Conservation (phyloP, 1,140 invertebrate genomes). For the Rhagoletis pomonella region DNA sequence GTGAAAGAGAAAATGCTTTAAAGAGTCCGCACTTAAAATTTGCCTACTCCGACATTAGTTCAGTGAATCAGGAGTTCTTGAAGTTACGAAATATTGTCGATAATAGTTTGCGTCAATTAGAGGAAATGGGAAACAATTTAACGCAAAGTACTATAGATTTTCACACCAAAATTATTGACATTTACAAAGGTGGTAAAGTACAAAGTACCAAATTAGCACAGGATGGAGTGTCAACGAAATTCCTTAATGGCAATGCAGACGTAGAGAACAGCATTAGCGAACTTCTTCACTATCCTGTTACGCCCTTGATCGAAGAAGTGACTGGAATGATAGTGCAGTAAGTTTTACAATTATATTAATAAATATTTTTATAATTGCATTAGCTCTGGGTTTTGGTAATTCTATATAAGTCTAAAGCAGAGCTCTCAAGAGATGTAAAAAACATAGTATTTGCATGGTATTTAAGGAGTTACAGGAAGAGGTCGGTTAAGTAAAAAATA, state of each 20-base stretch:
- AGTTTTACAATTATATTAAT: not conserved
- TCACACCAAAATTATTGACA: not conserved
- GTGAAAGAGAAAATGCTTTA: not conserved
- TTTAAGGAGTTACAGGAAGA: too few species aligned
- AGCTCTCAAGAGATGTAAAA: too few species aligned
- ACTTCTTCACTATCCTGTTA: slow-evolving; percentile 4
- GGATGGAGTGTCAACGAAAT: not conserved
- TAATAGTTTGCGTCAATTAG: not conserved
- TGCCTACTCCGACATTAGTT: slow-evolving; percentile 1
- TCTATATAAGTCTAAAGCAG: too few species aligned
- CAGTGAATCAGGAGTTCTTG: not conserved
- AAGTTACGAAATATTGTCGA: not conserved
- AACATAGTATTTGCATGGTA: too few species aligned
- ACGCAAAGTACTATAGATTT: not conserved
- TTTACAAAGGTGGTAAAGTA: not conserved
- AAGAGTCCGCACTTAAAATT: not conserved
- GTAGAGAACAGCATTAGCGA: not conserved
- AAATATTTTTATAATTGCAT: too few species aligned
- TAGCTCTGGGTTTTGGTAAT: too few species aligned
- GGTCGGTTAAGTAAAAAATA: too few species aligned
- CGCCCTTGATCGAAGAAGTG: slow-evolving; percentile 5
- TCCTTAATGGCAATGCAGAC: not conserved
- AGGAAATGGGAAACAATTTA: not conserved
- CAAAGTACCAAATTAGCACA: not conserved
- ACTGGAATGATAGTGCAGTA: not conserved